A percentile compares a stretch with the other conserved stretches of the same genome.
These are phyloP conservation scores for Eciton burchellii DNA, from an alignment of 1,140 invertebrate genomes.

Conservation along the genomic window DNA sequence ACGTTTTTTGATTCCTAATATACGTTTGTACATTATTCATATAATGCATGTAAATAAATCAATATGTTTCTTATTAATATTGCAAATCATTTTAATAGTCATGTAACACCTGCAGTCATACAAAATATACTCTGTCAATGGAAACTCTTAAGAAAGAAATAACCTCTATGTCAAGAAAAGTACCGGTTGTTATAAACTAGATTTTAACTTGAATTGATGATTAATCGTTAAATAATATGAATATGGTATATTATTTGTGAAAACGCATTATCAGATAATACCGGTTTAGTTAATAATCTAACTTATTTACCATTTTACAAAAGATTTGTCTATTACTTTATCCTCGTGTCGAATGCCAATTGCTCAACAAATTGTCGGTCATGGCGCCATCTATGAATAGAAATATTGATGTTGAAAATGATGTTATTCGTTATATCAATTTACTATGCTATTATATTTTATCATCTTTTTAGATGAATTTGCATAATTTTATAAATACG, in stretches of 20 bases:
- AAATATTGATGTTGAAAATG: background rate
- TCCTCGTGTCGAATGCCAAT: conserved; percentile 46
- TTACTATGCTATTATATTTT: no score
- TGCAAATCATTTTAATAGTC: conserved; percentile 4
- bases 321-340: conserved; percentile 56
- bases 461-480: no score
- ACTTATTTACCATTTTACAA: conserved; percentile 78
- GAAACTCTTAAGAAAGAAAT: conserved; percentile 45
- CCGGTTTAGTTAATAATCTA: conserved; percentile 71
- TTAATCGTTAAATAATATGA: background rate
- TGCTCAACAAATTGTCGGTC: background rate
- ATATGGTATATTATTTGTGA: background rate
- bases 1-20: no score
- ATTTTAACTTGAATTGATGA: conserved; percentile 13
- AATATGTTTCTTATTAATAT: background rate
- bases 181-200: conserved; percentile 30
- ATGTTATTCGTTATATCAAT: no score
- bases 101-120: background rate
- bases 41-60: background rate
- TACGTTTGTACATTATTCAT: no score
- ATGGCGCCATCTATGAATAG: background rate
- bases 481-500: no score
- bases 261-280: background rate
- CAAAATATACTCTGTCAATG: background rate
- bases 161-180: conserved; percentile 65